phyloP scores from a whole-genome alignment of 2,888 invertebrate species.

The Tryphoninae sp. region DNA sequence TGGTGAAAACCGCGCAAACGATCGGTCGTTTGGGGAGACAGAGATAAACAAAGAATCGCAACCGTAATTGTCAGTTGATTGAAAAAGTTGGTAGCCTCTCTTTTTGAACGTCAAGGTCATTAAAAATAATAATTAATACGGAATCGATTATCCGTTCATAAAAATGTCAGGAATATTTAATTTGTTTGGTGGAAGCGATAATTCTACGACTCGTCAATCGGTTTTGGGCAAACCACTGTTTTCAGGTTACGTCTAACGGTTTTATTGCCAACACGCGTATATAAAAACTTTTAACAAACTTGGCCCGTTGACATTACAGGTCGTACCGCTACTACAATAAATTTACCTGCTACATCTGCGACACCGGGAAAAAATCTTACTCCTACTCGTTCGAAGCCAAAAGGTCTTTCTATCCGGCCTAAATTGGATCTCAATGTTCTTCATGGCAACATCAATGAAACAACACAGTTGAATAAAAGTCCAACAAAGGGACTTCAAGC shows the following conservation, averaged over 20 bases:
- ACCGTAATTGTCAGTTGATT: too few species aligned
- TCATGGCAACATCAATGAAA: background rate
- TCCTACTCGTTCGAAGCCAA: slow-evolving; percentile 41
- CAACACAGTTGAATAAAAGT: slow-evolving; percentile 41
- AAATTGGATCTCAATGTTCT: slow-evolving; percentile 50
- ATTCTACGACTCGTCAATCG: slow-evolving; percentile 28
- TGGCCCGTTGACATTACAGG: slow-evolving; percentile 28
- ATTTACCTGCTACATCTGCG: slow-evolving; percentile 4
- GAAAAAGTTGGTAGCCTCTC: too few species aligned
- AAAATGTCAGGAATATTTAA: slow-evolving; percentile 61
- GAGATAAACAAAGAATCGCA: too few species aligned
- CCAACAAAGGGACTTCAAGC: slow-evolving; percentile 25
- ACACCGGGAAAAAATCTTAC: slow-evolving; percentile 38
- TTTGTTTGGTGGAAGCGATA: slow-evolving; percentile 43
- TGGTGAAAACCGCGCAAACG: too few species aligned
- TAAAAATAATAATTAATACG: too few species aligned
- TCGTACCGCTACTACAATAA: slow-evolving; percentile 11
- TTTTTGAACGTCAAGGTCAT: too few species aligned
- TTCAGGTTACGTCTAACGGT: background rate
- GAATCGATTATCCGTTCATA: background rate
- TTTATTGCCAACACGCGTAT: background rate
- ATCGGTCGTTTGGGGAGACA: too few species aligned
- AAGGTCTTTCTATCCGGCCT: slow-evolving; percentile 57
- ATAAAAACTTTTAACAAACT: background rate
- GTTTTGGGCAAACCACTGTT: slow-evolving; percentile 39